Evolutionary conservation across 2,888 invertebrate species (phyloP).

Genomic region (Leptinotarsa tumamoca): DNA sequence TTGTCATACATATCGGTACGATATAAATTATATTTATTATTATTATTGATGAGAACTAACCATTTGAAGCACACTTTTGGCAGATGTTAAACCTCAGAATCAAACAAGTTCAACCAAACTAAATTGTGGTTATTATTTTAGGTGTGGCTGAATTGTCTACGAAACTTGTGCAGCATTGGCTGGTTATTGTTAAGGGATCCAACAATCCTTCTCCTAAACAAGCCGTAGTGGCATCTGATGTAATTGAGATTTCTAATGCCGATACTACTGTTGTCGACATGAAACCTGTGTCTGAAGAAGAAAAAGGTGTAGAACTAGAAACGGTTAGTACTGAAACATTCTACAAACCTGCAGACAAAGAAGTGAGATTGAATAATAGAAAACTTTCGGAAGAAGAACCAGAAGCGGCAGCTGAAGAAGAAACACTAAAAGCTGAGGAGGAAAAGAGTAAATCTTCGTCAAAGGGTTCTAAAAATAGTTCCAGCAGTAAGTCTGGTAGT

Average conservation of each 20-base stretch:
- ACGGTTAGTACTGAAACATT: slow-evolving; percentile 56
- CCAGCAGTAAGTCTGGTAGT: slow-evolving; percentile 51
- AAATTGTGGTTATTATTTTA: slow-evolving; percentile 36
- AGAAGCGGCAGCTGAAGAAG: slow-evolving; percentile 40
- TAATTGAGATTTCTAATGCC: slow-evolving; percentile 38
- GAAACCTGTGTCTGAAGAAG: slow-evolving; percentile 27
- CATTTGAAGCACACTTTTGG: no score
- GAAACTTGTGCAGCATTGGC: slow-evolving; percentile 89
- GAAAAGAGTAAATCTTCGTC: slow-evolving; percentile 40
- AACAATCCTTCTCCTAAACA: slow-evolving; percentile 68
- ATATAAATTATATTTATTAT: no score
- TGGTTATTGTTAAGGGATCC: slow-evolving; percentile 81
- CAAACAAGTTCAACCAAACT: not conserved
- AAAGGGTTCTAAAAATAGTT: slow-evolving; percentile 39
- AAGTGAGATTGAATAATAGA: slow-evolving; percentile 78
- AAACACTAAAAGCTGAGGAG: slow-evolving; percentile 37
- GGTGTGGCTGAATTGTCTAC: slow-evolving; percentile 72
- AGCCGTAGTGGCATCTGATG: slow-evolving; percentile 19
- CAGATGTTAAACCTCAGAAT: not conserved
- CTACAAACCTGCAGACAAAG: slow-evolving; percentile 78
- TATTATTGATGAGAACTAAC: no score
- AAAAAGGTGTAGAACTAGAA: slow-evolving; percentile 23
- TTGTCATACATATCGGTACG: no score
- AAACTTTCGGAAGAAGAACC: slow-evolving; percentile 64
- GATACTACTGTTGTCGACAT: slow-evolving; percentile 13